Evolutionary conservation across 2,888 invertebrate species (phyloP), one percentile per base, ranked within the genome.

Genomic region (Dione vanillae): DNA sequence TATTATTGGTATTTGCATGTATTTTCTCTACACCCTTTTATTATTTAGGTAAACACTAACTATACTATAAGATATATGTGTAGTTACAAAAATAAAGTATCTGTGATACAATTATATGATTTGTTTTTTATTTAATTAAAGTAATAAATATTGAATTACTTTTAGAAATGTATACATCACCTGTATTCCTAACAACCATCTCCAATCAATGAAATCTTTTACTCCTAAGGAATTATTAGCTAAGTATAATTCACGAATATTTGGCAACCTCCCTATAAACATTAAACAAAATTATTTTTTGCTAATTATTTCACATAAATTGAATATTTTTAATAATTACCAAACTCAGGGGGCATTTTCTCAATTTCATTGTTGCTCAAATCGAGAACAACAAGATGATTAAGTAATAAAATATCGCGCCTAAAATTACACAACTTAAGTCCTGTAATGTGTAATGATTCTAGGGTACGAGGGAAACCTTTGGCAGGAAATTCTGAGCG

Each of bases 401-500:
- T 94, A 0, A 97, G 86, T 40, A 94, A 89, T 61, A 97, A 90
- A 75, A 97, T 95, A 75, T 96, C 96, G 76, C 94, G 92, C 77
- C 96, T 95, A 71, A 97, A 94, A 72, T 95, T 95, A 77, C 94
- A 94, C 70, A 96, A 83, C 62, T 94, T 90, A 19, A 97, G 91
- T 56, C 94, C 95, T 75, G 90, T 94, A 14, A 97, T 93, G 73
- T 93, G 86, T 11, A 97, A 88, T 7, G 89, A 88, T 83, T 95
- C 95, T 11, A 97, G 88, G 1, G 95, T 95, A 78, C 95, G 92
- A 11, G 97, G 96, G 65, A 97, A 95, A 10, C 97, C 96, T 84
- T 95, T 94, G 0, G 89, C 80, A 0, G 97, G 97, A 85, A 96
- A 96, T 27, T 96, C 96, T 14, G 95, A 94, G 56, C 95, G 90